phyloP scores from a whole-genome alignment of 2,888 invertebrate genomes.

The Leucoma salicis region DNA sequence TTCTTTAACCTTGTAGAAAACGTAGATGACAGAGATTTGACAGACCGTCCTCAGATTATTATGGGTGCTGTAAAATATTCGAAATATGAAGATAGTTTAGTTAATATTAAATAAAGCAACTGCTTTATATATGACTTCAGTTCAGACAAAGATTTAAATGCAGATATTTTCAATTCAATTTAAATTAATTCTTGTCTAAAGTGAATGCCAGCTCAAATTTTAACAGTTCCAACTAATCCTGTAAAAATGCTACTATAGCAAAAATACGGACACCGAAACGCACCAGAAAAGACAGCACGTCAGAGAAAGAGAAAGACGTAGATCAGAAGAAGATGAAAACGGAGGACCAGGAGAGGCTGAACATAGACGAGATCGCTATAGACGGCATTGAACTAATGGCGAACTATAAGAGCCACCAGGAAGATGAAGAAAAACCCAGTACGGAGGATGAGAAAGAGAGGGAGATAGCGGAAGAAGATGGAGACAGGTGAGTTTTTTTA shows the following conservation, averaged over 20 bases:
- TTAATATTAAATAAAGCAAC: too few species aligned
- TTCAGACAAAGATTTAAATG: too few species aligned
- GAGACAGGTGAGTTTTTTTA: conserved; percentile 27
- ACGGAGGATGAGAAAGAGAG: conserved; percentile 71
- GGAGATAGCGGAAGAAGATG: conserved; percentile 61
- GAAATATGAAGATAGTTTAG: too few species aligned
- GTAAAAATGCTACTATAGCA: conserved; percentile 45
- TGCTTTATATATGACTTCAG: too few species aligned
- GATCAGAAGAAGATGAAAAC: conserved; percentile 66
- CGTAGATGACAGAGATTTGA: too few species aligned
- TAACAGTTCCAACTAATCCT: too few species aligned
- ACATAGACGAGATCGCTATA: conserved; percentile 76
- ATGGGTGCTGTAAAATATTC: too few species aligned
- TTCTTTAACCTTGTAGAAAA: too few species aligned
- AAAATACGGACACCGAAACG: conserved; percentile 74
- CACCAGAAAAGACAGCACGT: conserved; percentile 82
- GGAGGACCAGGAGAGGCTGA: conserved; percentile 57
- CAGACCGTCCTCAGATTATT: too few species aligned
- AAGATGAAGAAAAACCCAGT: conserved; percentile 67
- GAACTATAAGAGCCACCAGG: conserved; percentile 57
- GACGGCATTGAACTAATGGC: conserved; percentile 79
- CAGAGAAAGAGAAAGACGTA: conserved; percentile 74
- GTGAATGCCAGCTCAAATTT: too few species aligned
- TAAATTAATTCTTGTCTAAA: too few species aligned
- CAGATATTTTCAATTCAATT: too few species aligned